A percentile compares a stretch with the other conserved stretches of the same genome.
Conservation (phyloP, 2,797 vertebrate species). For the Cheirogaleus major region DNA sequence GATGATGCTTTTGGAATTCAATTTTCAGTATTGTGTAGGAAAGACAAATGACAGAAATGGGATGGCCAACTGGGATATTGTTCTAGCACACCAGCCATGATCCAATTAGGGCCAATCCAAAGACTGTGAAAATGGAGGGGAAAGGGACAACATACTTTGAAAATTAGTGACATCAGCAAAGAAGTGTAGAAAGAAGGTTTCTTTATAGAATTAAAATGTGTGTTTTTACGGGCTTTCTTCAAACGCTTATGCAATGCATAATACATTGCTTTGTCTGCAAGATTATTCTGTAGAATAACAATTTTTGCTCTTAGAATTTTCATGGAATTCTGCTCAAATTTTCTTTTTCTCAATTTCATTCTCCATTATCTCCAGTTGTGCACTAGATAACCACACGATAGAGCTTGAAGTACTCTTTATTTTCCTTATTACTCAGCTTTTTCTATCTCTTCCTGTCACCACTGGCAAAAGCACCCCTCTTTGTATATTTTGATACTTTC, state of each 20-base stretch:
- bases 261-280: constrained; percentile 56
- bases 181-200: not conserved
- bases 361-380: constrained; percentile 46
- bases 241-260: not conserved
- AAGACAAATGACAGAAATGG: not conserved
- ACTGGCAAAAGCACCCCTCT: not conserved
- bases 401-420: not conserved
- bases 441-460: not conserved
- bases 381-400: not conserved
- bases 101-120: not conserved
- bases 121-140: not conserved
- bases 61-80: not conserved
- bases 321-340: constrained; percentile 53
- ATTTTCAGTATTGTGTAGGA: not conserved
- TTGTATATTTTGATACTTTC: constrained; percentile 39
- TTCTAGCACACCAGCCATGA: not conserved
- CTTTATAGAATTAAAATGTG: constrained; percentile 6
- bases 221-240: constrained; percentile 5
- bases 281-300: constrained; percentile 44
- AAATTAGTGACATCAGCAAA: not conserved
- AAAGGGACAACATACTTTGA: not conserved
- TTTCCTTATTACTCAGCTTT: constrained; percentile 31
- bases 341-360: constrained; percentile 64
- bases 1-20: not conserved
- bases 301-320: constrained; percentile 50